Evolutionary conservation across 2,113 vertebrate genomes (phyloP).

Genomic region (Dolichallabes microphthalmus): DNA sequence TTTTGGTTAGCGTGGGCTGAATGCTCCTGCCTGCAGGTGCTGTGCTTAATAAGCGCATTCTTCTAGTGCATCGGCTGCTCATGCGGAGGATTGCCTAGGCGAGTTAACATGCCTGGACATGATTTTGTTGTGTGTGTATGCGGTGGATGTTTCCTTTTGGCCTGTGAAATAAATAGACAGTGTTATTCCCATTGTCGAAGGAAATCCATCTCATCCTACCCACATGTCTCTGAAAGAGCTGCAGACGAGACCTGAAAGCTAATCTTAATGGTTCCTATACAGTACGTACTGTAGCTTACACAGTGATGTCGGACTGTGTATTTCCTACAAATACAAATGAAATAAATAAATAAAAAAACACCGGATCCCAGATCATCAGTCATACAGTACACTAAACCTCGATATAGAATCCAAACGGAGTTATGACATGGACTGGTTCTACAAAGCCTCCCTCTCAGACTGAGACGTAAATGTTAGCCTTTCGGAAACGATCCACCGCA

Average conservation of each 20-base stretch:
- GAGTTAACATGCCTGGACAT: constrained; percentile 58
- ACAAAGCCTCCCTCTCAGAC: not conserved
- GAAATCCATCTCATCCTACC: constrained; percentile 35
- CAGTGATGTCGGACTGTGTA: not conserved
- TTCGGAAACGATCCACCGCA: constrained; percentile 60
- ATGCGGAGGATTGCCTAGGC: constrained; percentile 54
- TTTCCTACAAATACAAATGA: not conserved
- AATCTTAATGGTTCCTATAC: not conserved
- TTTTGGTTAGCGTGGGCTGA: constrained; percentile 61
- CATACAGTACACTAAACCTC: not conserved
- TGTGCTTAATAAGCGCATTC: constrained; percentile 66
- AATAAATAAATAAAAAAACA: not conserved
- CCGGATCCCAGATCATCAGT: not conserved
- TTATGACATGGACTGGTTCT: not conserved
- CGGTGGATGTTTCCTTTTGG: constrained; percentile 18
- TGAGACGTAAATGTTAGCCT: constrained; percentile 56
- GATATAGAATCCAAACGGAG: not conserved
- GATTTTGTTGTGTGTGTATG: constrained; percentile 34
- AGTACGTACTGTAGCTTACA: not conserved
- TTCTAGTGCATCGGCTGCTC: constrained; percentile 58
- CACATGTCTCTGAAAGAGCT: not conserved
- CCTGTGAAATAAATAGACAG: constrained; percentile 26
- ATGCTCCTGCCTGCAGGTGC: constrained; percentile 67
- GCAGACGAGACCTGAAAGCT: not conserved
- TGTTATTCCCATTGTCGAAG: constrained; percentile 44